A percentile compares a stretch with the other conserved stretches of the same genome.
phyloP scores from a whole-genome alignment of 2,888 invertebrate genomes.

The Drosophila pegasa region DNA sequence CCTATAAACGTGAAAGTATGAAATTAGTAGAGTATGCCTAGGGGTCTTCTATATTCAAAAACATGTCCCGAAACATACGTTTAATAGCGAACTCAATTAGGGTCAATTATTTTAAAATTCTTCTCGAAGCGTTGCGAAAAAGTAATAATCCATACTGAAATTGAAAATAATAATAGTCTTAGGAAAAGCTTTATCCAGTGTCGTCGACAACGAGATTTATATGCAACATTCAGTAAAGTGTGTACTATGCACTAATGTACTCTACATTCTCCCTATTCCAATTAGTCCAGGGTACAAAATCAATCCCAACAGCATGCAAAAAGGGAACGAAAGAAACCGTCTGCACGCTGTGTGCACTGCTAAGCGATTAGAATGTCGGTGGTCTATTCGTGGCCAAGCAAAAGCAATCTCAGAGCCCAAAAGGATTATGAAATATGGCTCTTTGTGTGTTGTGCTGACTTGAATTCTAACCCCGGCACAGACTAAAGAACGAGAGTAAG shows the following conservation, averaged over 20 bases:
- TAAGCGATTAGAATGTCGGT: conserved; percentile 59
- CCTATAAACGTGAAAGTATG: neutral
- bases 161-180: too few species aligned
- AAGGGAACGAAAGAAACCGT: conserved; percentile 24
- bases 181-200: neutral
- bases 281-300: conserved; percentile 9
- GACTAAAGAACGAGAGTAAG: conserved; percentile 1
- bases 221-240: neutral
- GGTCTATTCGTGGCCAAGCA: conserved; percentile 46
- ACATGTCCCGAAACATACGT: neutral
- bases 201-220: neutral
- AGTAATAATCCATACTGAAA: neutral
- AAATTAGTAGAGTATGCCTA: neutral
- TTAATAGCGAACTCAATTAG: neutral
- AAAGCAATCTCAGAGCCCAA: conserved; percentile 54
- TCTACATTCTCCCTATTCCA: neutral
- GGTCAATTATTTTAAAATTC: neutral
- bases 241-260: neutral
- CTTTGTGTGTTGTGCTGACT: conserved; percentile 23
- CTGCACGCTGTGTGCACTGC: conserved; percentile 57
- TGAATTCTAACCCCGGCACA: conserved; percentile 19
- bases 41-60: neutral
- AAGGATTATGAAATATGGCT: conserved; percentile 59
- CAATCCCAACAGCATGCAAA: conserved; percentile 16
- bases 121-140: neutral